Conservation (phyloP, 2,888 invertebrate genomes). For the Scotopteryx bipunctaria region DNA sequence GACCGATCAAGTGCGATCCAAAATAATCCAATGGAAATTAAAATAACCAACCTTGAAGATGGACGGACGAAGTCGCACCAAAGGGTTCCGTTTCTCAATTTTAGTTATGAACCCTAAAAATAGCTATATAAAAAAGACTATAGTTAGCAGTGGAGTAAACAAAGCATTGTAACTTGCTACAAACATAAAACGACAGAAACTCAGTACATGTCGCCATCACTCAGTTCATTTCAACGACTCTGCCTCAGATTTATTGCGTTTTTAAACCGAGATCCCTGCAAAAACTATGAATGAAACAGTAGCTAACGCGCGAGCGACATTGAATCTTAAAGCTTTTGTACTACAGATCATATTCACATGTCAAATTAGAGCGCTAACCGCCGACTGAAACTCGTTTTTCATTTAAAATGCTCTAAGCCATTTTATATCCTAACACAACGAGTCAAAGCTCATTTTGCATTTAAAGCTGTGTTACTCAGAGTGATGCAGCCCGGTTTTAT, state of each 20-base stretch:
- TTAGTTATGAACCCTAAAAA: no score
- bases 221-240: constrained; percentile 6
- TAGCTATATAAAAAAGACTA: background rate
- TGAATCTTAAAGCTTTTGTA: background rate
- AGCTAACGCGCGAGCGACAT: background rate
- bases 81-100: no score
- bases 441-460: background rate
- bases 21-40: no score
- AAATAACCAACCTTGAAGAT: no score
- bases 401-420: background rate
- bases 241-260: constrained; percentile 14
- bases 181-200: constrained; percentile 2
- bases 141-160: background rate
- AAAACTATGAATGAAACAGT: background rate
- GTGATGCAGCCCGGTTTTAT: constrained; percentile 8
- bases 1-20: no score
- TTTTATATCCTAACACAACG: background rate
- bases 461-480: background rate
- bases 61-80: no score
- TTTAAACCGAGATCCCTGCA: background rate
- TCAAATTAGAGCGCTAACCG: background rate
- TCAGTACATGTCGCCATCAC: constrained; percentile 11
- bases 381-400: background rate
- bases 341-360: background rate
- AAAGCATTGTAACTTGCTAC: background rate